A percentile compares a stretch with the other conserved stretches of the same genome.
Conservation (phyloP, 37 sponge, comb jelly and placozoan species). For the Axinella damicornis region DNA sequence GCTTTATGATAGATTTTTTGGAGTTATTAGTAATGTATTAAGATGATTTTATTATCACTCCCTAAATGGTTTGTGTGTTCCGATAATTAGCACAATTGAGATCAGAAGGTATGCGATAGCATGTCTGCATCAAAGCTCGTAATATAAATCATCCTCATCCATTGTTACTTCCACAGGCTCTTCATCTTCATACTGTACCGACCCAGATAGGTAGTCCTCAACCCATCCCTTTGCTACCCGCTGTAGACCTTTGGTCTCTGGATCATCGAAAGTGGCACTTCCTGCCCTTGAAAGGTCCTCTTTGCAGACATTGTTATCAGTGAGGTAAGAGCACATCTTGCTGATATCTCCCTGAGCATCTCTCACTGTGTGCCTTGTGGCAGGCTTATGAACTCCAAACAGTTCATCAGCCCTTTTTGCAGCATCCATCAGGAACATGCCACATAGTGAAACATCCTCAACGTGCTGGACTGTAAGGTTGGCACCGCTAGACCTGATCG, state of each 20-base stretch:
- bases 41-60: no score
- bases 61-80: no score
- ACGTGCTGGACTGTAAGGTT: constrained; percentile 3
- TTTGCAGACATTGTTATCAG: neutral
- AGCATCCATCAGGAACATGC: constrained; percentile 16
- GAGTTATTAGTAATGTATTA: no score
- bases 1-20: no score
- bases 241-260: neutral
- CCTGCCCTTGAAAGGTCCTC: neutral
- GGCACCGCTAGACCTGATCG: neutral
- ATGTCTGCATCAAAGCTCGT: no score
- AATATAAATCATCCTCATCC: no score
- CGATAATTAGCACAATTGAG: no score
- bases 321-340: neutral
- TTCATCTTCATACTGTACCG: neutral
- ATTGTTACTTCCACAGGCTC: no score
- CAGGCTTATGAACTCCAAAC: neutral
- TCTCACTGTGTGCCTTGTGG: neutral
- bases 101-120: no score
- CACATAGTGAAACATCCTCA: constrained; percentile 26
- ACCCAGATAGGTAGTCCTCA: neutral
- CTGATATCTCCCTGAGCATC: neutral
- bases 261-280: neutral
- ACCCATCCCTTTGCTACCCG: constrained; percentile 1
- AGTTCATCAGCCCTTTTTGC: neutral